Evolutionary conservation across 2,113 vertebrate genomes (phyloP), one percentile per base, ranked within the genome.

Genomic region (Phocoena phocoena): DNA sequence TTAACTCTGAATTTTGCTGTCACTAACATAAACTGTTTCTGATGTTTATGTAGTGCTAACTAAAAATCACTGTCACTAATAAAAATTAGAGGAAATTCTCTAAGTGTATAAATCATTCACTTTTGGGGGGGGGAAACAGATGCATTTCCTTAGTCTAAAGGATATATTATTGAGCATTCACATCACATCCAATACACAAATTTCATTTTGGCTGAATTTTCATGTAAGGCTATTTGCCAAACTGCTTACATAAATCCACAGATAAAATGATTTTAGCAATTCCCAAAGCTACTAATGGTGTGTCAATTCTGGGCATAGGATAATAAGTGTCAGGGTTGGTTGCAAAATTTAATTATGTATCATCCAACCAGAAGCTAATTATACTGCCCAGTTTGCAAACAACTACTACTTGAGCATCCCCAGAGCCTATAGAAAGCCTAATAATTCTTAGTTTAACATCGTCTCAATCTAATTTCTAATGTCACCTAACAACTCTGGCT

Each of bases 311-410:
- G 41, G 33, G 80, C 55, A 95, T 20, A 79, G 25, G 25, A 92
- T 87, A 92, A 77, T 90, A 92, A 94, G 58, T 79, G 76, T 92
- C 47, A 79, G 74, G 31, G 28, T 84, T 90, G 80, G 70, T 71
- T 90, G 50, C 36, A 92, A 96, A 93, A 31, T 95, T 36, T 79
- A 80, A 87, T 84, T 96, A 73, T 58, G 28, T 47, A 11, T 87
- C 76, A 84, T 74, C n/a, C 85, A 93, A 83, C 86, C 63, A 95
- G 68, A 86, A 93, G 74, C 10, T 96, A 92, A 88, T 73, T 90
- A 76, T 23, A 74, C 55, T n/a, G 70, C 88, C 68, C 17, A 50
- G 47, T 65, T 90, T 77, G 74, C 74, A 90, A 93, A 90, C 58
- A 62, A 38, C 10, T 13, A 93, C 41, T 62, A 79, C 67, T 65